Conservation (phyloP, 2,888 invertebrate genomes). For the Spodoptera littoralis region DNA sequence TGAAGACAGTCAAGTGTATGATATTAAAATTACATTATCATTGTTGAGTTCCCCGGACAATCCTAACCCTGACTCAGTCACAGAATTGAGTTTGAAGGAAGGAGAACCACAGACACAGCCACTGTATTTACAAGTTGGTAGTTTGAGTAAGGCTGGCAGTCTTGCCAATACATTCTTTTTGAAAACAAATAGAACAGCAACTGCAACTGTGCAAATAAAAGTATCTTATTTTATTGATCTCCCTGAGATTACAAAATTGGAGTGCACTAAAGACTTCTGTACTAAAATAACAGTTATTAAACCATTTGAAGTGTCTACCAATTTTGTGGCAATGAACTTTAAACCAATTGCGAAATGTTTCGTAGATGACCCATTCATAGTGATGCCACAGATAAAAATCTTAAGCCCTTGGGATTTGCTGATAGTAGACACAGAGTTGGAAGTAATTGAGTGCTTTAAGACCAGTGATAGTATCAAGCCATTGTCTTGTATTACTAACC, state of each 20-base stretch:
- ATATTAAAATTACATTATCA: constrained; percentile 89
- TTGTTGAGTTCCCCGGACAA: constrained; percentile 87
- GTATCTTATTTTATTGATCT: constrained; percentile 87
- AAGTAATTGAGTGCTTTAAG: constrained; percentile 87
- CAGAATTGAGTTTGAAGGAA: constrained; percentile 76
- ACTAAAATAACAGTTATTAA: constrained; percentile 90
- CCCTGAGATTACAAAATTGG: constrained; percentile 77
- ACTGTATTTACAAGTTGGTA: constrained; percentile 76
- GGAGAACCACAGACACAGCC: constrained; percentile 78
- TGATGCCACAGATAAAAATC: constrained; percentile 91
- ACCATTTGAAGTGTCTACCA: constrained; percentile 91
- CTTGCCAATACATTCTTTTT: constrained; percentile 87
- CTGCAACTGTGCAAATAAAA: constrained; percentile 89
- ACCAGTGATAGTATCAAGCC: constrained; percentile 74
- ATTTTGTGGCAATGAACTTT: constrained; percentile 91
- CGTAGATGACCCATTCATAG: constrained; percentile 91
- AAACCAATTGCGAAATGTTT: constrained; percentile 91
- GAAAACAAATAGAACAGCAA: constrained; percentile 90
- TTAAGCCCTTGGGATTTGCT: constrained; percentile 92
- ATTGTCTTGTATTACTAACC: constrained; percentile 75
- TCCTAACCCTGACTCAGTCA: constrained; percentile 81
- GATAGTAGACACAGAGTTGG: constrained; percentile 90
- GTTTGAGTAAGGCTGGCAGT: constrained; percentile 77
- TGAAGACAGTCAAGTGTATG: constrained; percentile 88
- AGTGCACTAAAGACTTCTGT: constrained; percentile 89